These are phyloP conservation scores for Mystacides longicornis DNA, from an alignment of 2,888 invertebrate genomes.

Conservation along the genomic window DNA sequence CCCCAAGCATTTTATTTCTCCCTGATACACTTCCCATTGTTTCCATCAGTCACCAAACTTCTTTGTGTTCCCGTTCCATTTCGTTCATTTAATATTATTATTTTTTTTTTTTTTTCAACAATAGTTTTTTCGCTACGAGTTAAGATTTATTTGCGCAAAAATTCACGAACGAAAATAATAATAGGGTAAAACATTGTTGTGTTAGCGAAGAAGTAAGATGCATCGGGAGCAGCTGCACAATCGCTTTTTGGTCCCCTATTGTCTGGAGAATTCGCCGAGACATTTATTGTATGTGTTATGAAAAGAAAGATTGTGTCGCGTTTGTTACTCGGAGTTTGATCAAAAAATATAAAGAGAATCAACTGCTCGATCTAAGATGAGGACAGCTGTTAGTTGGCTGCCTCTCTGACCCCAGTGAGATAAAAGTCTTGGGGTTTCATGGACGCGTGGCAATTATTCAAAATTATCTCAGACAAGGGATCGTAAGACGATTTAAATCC, in stretches of 20 bases:
- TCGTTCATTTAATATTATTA: conserved; percentile 6
- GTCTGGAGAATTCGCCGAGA: conserved; percentile 11
- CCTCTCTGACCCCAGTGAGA: neutral
- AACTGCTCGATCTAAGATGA: neutral
- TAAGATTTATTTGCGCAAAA: conserved; percentile 18
- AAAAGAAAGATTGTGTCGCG: neutral
- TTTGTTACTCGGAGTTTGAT: neutral
- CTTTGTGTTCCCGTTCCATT: conserved; percentile 5
- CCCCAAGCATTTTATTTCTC: conserved; percentile 9
- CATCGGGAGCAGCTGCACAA: conserved; percentile 11
- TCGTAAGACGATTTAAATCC: no score
- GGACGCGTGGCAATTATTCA: neutral
- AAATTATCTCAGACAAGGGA: no score
- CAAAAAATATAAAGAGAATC: neutral
- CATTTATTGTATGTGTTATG: conserved; percentile 7
- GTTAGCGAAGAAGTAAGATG: neutral
- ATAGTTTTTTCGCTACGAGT: conserved; percentile 7
- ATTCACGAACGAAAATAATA: conserved; percentile 11
- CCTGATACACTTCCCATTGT: conserved; percentile 12
- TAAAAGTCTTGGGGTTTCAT: neutral
- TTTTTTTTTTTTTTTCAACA: conserved; percentile 9
- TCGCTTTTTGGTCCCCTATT: neutral
- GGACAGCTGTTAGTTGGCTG: neutral
- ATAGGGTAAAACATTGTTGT: conserved; percentile 5
- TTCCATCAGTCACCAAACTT: conserved; percentile 9